Evolutionary conservation across 2,113 vertebrate genomes (phyloP).

Genomic region (Delphinapterus leucas): DNA sequence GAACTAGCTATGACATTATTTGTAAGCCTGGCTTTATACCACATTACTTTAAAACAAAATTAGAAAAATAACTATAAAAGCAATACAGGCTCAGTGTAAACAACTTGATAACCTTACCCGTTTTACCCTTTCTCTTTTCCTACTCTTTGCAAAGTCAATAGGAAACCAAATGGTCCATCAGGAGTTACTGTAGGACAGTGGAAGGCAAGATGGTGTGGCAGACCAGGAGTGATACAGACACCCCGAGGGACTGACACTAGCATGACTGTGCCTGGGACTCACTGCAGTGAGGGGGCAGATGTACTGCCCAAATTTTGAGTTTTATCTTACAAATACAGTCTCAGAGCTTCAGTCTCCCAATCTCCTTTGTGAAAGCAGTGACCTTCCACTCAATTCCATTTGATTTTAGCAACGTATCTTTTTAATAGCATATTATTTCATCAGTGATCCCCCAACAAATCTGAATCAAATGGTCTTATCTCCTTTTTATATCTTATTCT

Average conservation of each 20-base stretch:
- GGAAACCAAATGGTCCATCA: background rate
- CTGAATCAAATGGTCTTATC: background rate
- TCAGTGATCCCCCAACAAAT: background rate
- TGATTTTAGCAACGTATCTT: background rate
- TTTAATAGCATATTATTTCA: background rate
- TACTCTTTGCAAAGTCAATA: background rate
- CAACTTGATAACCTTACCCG: background rate
- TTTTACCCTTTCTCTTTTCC: background rate
- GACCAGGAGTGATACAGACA: background rate
- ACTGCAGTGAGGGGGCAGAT: background rate
- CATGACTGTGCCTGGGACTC: background rate
- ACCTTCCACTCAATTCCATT: background rate
- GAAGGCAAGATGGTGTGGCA: background rate
- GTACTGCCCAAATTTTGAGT: background rate
- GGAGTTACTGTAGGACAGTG: background rate
- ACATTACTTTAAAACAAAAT: constrained; percentile 10
- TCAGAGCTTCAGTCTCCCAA: background rate
- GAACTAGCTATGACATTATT: background rate
- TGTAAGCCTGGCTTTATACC: background rate
- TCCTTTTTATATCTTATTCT: background rate
- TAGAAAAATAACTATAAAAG: background rate
- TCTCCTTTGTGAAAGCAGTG: background rate
- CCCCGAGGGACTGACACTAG: too few relatives aligned
- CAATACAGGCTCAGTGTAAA: background rate
- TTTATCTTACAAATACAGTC: background rate